Base-by-base conservation (phyloP, 2,113 vertebrate genomes). In the Rhinolophus sinicus region DNA sequence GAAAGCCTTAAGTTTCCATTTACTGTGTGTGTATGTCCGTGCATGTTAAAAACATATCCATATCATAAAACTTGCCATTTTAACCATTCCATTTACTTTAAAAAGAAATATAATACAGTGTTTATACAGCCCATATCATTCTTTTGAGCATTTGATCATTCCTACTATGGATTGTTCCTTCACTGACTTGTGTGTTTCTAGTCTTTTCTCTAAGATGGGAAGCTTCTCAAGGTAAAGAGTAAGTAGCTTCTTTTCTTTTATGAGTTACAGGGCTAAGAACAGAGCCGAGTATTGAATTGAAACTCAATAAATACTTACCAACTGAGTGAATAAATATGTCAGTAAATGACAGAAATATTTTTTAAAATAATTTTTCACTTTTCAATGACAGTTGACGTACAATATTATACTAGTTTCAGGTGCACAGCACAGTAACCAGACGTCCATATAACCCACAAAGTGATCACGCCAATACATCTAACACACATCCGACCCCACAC, bases 211-310 rank as follows among this genome's bases (percentile, higher is more conserved):
- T 83, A 89, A 64, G 14, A 75, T 40, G 40, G 30, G 28, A 77
- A 77, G 47, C 35, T 72, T 92, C 76, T n/a, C 26, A 28, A 70
- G 44, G 54, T 38, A 94, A 11, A 91, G 6, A 35, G 10, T 73
- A 88, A 83, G n/a, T 65, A 60, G 28, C 16, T 92, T 92, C n/a
- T 88, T 82, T 83, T 70, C 88, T 85, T 60, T 70, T 13, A 16
- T 52, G 67, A 92, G 24, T 44, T 82, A 16, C 6, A 70, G 18
- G 60, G 18, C 44, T 88, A 69, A 78, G 9, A 83, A 87, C 15
- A 78, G 78, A 91, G 69, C 30, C 50, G 28, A 67, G 22, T 65
- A 30, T 76, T 96, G 86, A 72, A 75, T 19, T 88, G 50, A 64
- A 47, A 77, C 24, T 35, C 18, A 65, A 18, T 87, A 82, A 56